These are phyloP conservation scores for Psilanteris sp. DNA, from an alignment of 1,140 invertebrate genomes.

Conservation along the genomic window DNA sequence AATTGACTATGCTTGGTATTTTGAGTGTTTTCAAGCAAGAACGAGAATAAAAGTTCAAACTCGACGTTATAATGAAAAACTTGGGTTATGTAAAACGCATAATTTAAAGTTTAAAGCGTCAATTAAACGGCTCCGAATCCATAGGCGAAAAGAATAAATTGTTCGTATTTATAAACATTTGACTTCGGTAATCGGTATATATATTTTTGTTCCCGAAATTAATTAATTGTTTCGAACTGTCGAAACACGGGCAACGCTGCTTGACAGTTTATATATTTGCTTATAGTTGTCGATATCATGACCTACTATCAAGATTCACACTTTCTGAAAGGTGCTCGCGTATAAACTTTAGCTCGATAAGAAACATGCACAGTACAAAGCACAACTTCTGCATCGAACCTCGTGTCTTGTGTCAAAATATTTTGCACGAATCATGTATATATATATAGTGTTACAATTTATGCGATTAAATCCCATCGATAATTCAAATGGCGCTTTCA, in stretches of 20 bases:
- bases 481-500: too few species aligned
- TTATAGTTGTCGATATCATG: conserved; percentile 39
- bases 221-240: conserved; percentile 7
- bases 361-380: conserved; percentile 20
- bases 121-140: too few species aligned
- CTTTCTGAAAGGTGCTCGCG: conserved; percentile 27
- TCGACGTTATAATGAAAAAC: conserved; percentile 5
- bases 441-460: too few species aligned
- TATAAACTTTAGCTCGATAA: conserved; percentile 50
- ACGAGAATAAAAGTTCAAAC: conserved; percentile 43
- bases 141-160: too few species aligned
- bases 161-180: too few species aligned
- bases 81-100: not conserved
- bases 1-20: conserved; percentile 47
- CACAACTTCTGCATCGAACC: conserved; percentile 21
- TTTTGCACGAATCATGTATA: too few species aligned
- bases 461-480: too few species aligned
- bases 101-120: not conserved
- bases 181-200: too few species aligned
- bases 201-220: too few species aligned
- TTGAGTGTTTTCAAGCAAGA: conserved; percentile 19
- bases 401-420: not conserved
- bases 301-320: conserved; percentile 48
- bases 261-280: conserved; percentile 56
- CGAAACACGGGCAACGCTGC: conserved; percentile 11